A percentile compares a stretch with the other conserved stretches of the same genome.
phyloP scores from a whole-genome alignment of 1,140 invertebrate genomes.

The Lysiphlebus fabarum region DNA sequence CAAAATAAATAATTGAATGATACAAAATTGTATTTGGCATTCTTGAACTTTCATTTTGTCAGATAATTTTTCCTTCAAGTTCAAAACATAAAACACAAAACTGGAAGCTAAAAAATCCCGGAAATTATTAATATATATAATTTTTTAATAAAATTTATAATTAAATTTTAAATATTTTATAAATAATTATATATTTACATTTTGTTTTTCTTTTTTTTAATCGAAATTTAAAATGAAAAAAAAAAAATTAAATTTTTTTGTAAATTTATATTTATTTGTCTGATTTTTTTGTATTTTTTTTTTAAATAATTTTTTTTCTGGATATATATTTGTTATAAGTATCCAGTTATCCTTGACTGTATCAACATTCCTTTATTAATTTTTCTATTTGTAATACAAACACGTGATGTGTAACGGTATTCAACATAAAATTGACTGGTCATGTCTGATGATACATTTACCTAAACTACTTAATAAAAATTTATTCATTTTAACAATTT shows the following conservation, averaged over 20 bases:
- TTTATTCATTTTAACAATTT: too few species aligned
- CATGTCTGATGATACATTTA: constrained; percentile 8
- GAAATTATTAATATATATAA: neutral
- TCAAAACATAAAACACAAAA: neutral
- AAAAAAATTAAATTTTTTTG: too few species aligned
- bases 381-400: constrained; percentile 15
- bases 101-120: neutral
- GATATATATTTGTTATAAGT: neutral
- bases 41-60: constrained; percentile 11
- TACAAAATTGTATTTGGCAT: constrained; percentile 1
- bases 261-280: neutral
- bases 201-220: too few species aligned
- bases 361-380: constrained; percentile 31
- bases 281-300: neutral
- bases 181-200: too few species aligned
- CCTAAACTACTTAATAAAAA: constrained; percentile 13
- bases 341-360: constrained; percentile 34
- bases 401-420: constrained; percentile 19
- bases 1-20: neutral
- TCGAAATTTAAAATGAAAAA: too few species aligned
- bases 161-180: too few species aligned
- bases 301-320: neutral
- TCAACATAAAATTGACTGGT: neutral
- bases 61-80: neutral
- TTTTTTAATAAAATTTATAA: too few species aligned